Evolutionary conservation across 2,888 invertebrate genomes (phyloP), one percentile per base, ranked within the genome.

Genomic region (Nomada goodeniana): DNA sequence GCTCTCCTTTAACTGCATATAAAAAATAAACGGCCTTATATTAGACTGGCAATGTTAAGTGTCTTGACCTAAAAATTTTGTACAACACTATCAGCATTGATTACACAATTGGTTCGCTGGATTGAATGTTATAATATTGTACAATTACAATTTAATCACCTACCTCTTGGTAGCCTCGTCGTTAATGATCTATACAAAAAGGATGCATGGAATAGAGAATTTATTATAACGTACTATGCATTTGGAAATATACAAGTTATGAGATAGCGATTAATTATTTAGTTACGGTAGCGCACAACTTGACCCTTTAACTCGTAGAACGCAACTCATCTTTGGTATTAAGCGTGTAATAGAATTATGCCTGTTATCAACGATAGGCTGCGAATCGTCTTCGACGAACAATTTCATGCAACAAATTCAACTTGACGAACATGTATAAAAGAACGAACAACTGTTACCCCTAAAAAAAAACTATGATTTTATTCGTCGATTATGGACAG

Each of bases 251-350:
- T 89, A 89, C 89, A 89, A 70, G 78, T 86, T 74, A 60, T 59
- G 74, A 83, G 76, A 69, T 73, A 78, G 83, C 57, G 76, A 78
- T 73, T 85, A 86, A 57, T 68, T 82, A 65, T 57, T 20, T 23
- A 81, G 69, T 84, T 84, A 80, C 60, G 74, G 71, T 74, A 79
- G 75, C 74, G 60, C 65, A 84, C 72, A 76, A 77, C 75, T 83
- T 85, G 76, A 76, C 86, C 76, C 71, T 80, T 84, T 76, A 80
- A 76, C 76, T 59, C 59, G 73, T 80, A 80, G 72, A 81, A 86
- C 65, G 79, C 76, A 74, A 78, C 80, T 77, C 83, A 85, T 89
- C 89, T 89, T 89, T 89, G 89, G 89, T 88, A 89, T 83, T 63
- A 72, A 86, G 80, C 80, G 65, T 81, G 82, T 63, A 85, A 69